Base-by-base conservation (phyloP, 2,797 vertebrate species). In the Danio albolineatus region DNA sequence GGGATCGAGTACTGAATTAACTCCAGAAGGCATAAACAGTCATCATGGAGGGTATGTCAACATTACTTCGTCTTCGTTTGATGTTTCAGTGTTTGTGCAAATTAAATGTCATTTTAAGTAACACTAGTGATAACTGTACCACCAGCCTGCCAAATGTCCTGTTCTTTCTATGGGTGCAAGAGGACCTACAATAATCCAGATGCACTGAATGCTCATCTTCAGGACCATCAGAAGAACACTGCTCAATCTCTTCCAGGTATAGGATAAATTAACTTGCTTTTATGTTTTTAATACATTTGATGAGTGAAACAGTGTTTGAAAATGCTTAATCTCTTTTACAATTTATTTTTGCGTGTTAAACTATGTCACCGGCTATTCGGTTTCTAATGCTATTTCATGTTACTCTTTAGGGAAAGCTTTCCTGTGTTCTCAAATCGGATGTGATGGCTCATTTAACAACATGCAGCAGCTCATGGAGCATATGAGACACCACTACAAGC, bases 401-500 rank as follows among this genome's bases (percentile, higher is more conserved):
- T 74, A 38, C 69, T 48, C 36, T 43, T 9, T 82, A 99, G 98
- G 96, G 10, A 98, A 98, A 86, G 91, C 91, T 1, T 92, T 98
- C 84, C 88, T 87, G 19, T 99, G 97, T 83, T 96, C 96, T 0
- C 86, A 91, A 0, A 78, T 89, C 13, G 94, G 95, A 87, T 99
- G 98, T 86, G 74, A 87, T 0, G 92, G 94, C 51, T 94, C 93
- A 44, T 95, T 98, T 85, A 90, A 95, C 80, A 94, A 90, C 94
- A 99, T 99, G 98, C 95, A 97, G 88, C 94, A 94, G 67, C 93
- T 99, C 77, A 95, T 99, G 96, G 91, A 91, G 13, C 98, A 99
- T 64, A 92, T 94, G 92, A 95, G 96, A 84, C 94, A 93, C 73
- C 98, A 99, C 84, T 95, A 98, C 93, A 99, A 98, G 83, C 96